Evolutionary conservation across 2,113 vertebrate species (phyloP), one percentile per base, ranked within the genome.

Genomic region (Hippocampus abdominalis): DNA sequence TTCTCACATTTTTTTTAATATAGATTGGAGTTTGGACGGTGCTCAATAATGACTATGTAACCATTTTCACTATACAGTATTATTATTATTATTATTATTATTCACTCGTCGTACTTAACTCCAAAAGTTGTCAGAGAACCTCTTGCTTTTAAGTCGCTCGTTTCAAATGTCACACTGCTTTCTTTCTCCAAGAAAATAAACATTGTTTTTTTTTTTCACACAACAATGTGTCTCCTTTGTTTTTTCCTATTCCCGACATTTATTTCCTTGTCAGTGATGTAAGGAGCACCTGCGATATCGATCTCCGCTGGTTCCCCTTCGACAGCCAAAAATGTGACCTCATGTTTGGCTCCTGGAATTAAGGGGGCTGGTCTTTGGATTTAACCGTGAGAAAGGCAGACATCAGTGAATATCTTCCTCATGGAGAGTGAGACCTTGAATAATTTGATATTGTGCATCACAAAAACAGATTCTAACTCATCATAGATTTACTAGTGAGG

Each of bases 241-340:
- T 23, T 69, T 75, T 51, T 72, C 40, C 21, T 44, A 44, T 12
- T 0, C 40, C 46, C 18, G 25, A 15, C 78, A 40, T 79, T 72
- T 72, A 16, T 71, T 67, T 8, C 51, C 70, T 15, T 69, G 16
- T 9, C 61, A 99, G 97, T 94, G 16, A 97, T 99, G 78, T 98
- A 84, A 98, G 95, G 85, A 98, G 96, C 84, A 95, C 94, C 4
- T 98, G 97, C 87, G 83, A 93, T 78, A 98, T 98, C 0, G 95
- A 98, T 0, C 94, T 98, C 11, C 95, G 97, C 76, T 99, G 97
- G 96, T 99, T 99, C 81, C 97, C 97, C 0, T 99, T 98, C 39
- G 96, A 99, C 2, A 91, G 95, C 61, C 96, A 99, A 88, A 93
- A 93, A 46, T 99, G 97, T 77, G 94, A 96, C 2, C 88, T 98